A percentile compares a stretch with the other conserved stretches of the same genome.
These are phyloP conservation scores for Synanthedon vespiformis DNA, from an alignment of 2,888 invertebrate species.

Conservation along the genomic window DNA sequence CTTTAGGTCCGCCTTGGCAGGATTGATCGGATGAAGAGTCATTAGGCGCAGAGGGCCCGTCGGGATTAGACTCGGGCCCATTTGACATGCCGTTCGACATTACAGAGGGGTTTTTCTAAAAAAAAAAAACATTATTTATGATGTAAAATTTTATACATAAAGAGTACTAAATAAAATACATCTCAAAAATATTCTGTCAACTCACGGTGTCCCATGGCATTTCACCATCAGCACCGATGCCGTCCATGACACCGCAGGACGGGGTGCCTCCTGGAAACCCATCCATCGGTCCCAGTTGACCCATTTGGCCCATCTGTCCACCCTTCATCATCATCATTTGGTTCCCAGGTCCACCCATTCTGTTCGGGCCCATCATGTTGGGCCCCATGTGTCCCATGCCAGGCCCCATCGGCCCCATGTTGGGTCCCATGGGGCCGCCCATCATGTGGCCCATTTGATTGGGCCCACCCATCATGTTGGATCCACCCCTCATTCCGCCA, in stretches of 20 bases:
- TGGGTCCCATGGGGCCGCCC: conserved; percentile 62
- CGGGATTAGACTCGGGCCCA: conserved; percentile 27
- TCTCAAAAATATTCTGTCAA: conserved; percentile 8
- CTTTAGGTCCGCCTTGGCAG: conserved; percentile 51
- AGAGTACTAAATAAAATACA: not conserved
- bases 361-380: conserved; percentile 61
- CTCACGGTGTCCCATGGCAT: conserved; percentile 71
- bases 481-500: conserved; percentile 69
- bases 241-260: conserved; percentile 71
- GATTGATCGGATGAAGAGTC: conserved; percentile 13
- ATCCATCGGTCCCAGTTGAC: conserved; percentile 62
- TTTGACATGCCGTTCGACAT: conserved; percentile 64
- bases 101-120: conserved; percentile 65
- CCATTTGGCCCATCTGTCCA: conserved; percentile 61
- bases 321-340: conserved; percentile 70
- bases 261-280: conserved; percentile 71
- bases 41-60: conserved; percentile 15
- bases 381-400: conserved; percentile 65
- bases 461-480: conserved; percentile 65
- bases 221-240: conserved; percentile 72
- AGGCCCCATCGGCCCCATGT: conserved; percentile 58
- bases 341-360: conserved; percentile 55
- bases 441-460: conserved; percentile 65
- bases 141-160: not conserved
- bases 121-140: not conserved